These are phyloP conservation scores for Himalopsyche tibetana DNA, from an alignment of 2,888 invertebrate genomes.

Conservation along the genomic window DNA sequence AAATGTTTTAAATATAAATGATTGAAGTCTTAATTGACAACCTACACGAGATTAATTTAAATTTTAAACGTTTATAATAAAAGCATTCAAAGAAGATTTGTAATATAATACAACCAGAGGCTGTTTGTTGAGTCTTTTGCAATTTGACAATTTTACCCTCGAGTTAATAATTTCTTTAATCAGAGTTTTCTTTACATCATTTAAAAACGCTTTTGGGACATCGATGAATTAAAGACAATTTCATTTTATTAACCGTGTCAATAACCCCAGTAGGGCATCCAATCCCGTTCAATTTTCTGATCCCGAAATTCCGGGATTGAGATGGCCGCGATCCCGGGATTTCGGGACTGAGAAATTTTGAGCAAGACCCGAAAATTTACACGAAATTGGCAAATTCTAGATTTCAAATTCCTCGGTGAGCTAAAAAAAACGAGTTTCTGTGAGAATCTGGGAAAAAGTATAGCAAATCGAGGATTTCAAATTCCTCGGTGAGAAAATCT, in stretches of 20 bases:
- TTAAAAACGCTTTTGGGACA: background rate
- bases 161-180: slow-evolving; percentile 24
- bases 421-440: no score
- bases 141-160: slow-evolving; percentile 27
- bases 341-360: no score
- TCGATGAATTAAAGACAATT: background rate
- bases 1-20: background rate
- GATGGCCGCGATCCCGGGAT: no score
- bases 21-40: background rate
- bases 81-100: background rate
- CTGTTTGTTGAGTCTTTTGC: background rate
- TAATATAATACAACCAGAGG: slow-evolving; percentile 24
- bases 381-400: no score
- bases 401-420: no score
- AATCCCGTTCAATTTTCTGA: no score
- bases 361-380: no score
- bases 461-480: no score
- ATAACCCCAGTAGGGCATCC: background rate
- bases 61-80: background rate
- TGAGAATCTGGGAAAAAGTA: no score
- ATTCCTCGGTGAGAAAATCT: no score
- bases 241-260: background rate
- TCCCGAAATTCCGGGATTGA: no score
- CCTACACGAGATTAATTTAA: background rate
- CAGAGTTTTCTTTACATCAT: background rate